These are phyloP conservation scores for Oscheius sp. DNA, from an alignment of 2,888 invertebrate genomes.

Conservation along the genomic window DNA sequence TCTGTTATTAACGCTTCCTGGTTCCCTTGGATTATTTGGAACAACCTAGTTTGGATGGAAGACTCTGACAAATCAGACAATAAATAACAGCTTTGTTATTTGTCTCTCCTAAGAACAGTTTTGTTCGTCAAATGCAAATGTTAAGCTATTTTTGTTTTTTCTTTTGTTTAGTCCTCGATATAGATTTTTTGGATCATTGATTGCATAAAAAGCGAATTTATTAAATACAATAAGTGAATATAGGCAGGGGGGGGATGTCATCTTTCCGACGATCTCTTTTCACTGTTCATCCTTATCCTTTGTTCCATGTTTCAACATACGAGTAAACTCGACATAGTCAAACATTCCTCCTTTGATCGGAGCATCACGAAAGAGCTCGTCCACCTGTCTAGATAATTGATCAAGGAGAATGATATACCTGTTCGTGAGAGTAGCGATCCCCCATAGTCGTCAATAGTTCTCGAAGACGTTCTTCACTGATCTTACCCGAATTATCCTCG, in stretches of 20 bases:
- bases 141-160: too few species aligned
- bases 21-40: too few species aligned
- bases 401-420: conserved; percentile 28
- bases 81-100: too few species aligned
- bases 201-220: too few species aligned
- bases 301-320: conserved; percentile 97
- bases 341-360: conserved; percentile 91
- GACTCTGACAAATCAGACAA: too few species aligned
- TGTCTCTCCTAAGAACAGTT: too few species aligned
- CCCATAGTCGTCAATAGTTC: conserved; percentile 95
- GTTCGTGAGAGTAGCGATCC: conserved; percentile 69
- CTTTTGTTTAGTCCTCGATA: too few species aligned
- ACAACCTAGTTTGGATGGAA: too few species aligned
- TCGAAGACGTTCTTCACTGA: conserved; percentile 83
- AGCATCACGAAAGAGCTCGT: conserved; percentile 97
- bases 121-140: too few species aligned
- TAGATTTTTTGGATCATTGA: too few species aligned
- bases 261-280: conserved; percentile 4
- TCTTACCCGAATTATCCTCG: conserved; percentile 86
- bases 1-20: too few species aligned
- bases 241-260: background rate
- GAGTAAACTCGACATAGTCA: conserved; percentile 97
- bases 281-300: conserved; percentile 89
- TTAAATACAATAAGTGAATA: too few species aligned
- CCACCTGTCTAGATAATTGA: conserved; percentile 76